phyloP scores from a whole-genome alignment of 2,888 invertebrate species.

The Synanthedon myopaeformis region DNA sequence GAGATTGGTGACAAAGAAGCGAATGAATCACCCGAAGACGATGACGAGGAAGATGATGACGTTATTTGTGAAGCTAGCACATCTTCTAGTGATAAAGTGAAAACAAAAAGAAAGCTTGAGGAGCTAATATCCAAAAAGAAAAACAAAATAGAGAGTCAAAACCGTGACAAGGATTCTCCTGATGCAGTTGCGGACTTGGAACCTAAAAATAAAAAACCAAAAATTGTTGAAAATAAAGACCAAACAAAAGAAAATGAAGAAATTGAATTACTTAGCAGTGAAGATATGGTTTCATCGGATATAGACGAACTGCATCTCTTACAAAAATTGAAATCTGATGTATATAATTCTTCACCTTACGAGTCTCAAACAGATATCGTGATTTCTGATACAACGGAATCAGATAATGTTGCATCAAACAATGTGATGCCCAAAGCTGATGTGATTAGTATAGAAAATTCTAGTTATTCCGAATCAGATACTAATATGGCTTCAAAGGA shows the following conservation, averaged over 20 bases:
- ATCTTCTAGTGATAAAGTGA: conserved; percentile 20
- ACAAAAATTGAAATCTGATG: conserved; percentile 44
- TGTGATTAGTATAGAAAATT: conserved; percentile 59
- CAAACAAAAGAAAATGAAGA: conserved; percentile 2
- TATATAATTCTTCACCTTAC: conserved; percentile 26
- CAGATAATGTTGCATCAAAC: conserved; percentile 23
- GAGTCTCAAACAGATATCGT: conserved; percentile 43
- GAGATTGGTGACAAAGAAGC: conserved; percentile 61
- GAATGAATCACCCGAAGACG: conserved; percentile 53
- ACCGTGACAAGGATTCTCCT: conserved; percentile 1
- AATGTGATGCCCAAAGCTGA: conserved; percentile 20
- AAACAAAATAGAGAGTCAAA: neutral
- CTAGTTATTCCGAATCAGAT: conserved; percentile 53
- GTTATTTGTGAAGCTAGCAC: conserved; percentile 20
- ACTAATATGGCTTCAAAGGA: conserved; percentile 12
- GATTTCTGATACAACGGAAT: conserved; percentile 42
- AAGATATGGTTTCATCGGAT: conserved; percentile 36
- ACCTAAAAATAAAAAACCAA: neutral
- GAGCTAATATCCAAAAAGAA: conserved; percentile 5
- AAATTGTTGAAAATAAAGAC: conserved; percentile 1
- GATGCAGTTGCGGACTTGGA: neutral
- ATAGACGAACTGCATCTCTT: conserved; percentile 50
- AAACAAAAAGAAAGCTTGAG: conserved; percentile 1
- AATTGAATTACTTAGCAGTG: conserved; percentile 26
- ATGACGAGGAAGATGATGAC: conserved; percentile 42